Evolutionary conservation across 2,797 vertebrate species (phyloP), one percentile per base, ranked within the genome.

Genomic region (Alfaro cultratus): DNA sequence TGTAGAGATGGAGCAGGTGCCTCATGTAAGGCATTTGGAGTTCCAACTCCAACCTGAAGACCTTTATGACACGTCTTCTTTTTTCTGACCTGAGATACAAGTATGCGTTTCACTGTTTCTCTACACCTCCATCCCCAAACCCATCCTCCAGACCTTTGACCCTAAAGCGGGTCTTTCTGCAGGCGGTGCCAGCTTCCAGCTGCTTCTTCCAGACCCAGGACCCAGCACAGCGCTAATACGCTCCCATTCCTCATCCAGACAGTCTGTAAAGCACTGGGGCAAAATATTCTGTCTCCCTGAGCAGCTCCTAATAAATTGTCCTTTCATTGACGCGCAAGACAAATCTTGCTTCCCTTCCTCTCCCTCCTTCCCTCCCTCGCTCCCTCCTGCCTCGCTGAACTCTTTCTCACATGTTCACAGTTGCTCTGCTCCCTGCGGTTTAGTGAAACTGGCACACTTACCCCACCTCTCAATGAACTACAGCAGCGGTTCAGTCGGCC

Each of bases 301-400:
- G 97, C 94, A 96, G 95, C 96, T 85, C 74, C 95, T 98, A 97
- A 98, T 97, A 97, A 97, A 99, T 97, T 97, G 97, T 95, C 96
- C 97, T 96, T 97, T 97, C 97, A 96, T 96, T 93, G 93, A 94
- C 87, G 94, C 92, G 90, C 92, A 96, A 97, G 97, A 97, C 95
- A 97, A 93, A 96, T 97, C 97, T 96, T 96, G 94, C 96, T 95
- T 95, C 88, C 88, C 81, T 64, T 23, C 51, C 51, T 26, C 23
- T 76, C 49, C 76, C 90, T 90, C 94, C 87, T 82, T 72, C 23
- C 47, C 47, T 31, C 76, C 29, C 21, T 16, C 43, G 45, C 78
- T 74, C 76, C 64, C 77, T 9, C 91, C 93, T 89, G 84, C 84
- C 83, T 86, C 49, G 12, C 77, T 64, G 11, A 74, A 79, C 80